Evolutionary conservation across 1,140 invertebrate genomes (phyloP).

Genomic region (Aphaenogaster rudis): DNA sequence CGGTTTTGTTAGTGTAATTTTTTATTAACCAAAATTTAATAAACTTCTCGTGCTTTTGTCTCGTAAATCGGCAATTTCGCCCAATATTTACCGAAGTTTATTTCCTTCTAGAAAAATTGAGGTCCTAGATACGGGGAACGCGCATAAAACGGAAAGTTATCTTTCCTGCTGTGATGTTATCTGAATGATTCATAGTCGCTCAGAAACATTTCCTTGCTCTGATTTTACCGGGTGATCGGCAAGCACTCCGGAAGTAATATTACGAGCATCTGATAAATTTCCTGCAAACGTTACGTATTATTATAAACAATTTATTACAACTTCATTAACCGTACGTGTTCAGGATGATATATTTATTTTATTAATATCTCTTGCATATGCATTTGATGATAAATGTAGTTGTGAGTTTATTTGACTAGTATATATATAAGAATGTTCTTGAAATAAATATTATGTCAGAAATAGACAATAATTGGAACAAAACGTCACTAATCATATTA

Average conservation of each 20-base stretch:
- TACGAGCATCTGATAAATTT: background rate
- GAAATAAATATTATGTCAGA: background rate
- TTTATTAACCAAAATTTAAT: background rate
- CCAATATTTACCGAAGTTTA: background rate
- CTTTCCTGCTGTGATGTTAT: conserved; percentile 14
- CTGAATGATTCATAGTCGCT: background rate
- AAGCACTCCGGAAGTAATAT: conserved; percentile 14
- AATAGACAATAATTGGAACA: background rate
- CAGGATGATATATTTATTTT: background rate
- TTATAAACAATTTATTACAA: background rate
- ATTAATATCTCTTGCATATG: background rate
- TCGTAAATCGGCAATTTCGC: background rate
- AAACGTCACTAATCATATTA: too few species aligned
- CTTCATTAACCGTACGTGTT: background rate
- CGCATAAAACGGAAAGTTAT: conserved; percentile 9
- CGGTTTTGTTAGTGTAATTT: background rate
- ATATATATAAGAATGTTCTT: background rate
- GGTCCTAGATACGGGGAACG: background rate
- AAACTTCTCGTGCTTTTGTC: too few species aligned
- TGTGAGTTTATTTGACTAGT: background rate
- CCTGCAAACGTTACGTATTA: background rate
- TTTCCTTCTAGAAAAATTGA: background rate
- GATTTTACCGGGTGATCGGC: conserved; percentile 4
- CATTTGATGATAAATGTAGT: background rate
- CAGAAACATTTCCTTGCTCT: background rate